Evolutionary conservation across 2,888 invertebrate species (phyloP).

Genomic region (Gandaritis pyraliata): DNA sequence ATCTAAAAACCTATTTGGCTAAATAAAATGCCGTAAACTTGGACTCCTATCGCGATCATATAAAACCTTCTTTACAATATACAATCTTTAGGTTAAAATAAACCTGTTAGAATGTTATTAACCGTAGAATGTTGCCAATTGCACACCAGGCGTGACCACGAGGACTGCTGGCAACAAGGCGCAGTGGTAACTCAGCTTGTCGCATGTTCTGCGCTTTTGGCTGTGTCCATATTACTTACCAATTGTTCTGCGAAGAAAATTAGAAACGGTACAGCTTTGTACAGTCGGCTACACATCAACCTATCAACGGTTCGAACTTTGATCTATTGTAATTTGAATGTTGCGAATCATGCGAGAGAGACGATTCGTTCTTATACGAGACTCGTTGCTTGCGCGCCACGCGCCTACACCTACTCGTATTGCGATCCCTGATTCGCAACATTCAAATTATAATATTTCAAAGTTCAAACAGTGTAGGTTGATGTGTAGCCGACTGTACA

Average conservation of each 20-base stretch:
- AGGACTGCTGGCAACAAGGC: constrained; percentile 17
- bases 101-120: constrained; percentile 24
- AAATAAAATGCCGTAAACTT: not conserved
- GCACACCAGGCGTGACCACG: constrained; percentile 17
- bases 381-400: too few relatives aligned
- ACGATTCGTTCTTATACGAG: too few relatives aligned
- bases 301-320: too few relatives aligned
- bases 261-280: not conserved
- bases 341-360: too few relatives aligned
- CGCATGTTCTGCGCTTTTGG: constrained; percentile 26
- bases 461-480: too few relatives aligned
- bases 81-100: constrained; percentile 16
- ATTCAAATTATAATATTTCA: too few relatives aligned
- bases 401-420: too few relatives aligned
- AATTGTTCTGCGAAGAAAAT: constrained; percentile 15
- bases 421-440: too few relatives aligned
- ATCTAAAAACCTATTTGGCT: not conserved
- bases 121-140: constrained; percentile 27
- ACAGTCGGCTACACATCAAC: too few relatives aligned
- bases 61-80: too few relatives aligned
- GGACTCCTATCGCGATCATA: constrained; percentile 1
- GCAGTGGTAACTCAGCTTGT: constrained; percentile 27
- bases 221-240: constrained; percentile 22
- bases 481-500: too few relatives aligned
- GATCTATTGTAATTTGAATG: too few relatives aligned